phyloP scores from a whole-genome alignment of 2,888 invertebrate genomes.

The Phania funesta region DNA sequence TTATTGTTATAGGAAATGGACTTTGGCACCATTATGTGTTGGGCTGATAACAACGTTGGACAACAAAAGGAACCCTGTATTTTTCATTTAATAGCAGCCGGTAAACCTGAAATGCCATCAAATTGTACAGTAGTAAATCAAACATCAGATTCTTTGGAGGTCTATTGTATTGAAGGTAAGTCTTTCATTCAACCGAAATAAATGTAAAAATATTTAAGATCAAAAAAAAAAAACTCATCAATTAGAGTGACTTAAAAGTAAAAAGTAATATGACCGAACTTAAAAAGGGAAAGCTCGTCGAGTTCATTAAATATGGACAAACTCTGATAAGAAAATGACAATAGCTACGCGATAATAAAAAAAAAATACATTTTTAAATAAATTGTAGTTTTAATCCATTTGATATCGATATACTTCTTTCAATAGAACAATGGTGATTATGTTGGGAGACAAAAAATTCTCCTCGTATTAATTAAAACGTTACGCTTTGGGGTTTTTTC shows the following conservation, averaged over 20 bases:
- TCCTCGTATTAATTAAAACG: too few species aligned
- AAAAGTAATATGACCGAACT: neutral
- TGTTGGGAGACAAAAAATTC: too few species aligned
- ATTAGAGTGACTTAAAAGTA: neutral
- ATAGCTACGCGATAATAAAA: too few species aligned
- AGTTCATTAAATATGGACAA: too few species aligned
- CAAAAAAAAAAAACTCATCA: slow-evolving; percentile 22
- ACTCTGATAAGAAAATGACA: too few species aligned
- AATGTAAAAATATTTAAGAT: neutral
- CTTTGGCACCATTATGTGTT: slow-evolving; percentile 88
- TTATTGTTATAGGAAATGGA: slow-evolving; percentile 83
- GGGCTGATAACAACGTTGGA: slow-evolving; percentile 87
- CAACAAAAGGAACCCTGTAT: slow-evolving; percentile 87
- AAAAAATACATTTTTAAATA: too few species aligned
- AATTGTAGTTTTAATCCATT: too few species aligned
- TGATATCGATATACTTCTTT: too few species aligned
- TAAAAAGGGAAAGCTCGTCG: neutral
- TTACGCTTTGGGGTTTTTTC: too few species aligned
- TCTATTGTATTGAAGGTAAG: slow-evolving; percentile 85
- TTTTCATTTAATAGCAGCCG: slow-evolving; percentile 88
- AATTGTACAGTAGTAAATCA: slow-evolving; percentile 90
- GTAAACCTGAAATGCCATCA: slow-evolving; percentile 88
- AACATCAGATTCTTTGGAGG: slow-evolving; percentile 87
- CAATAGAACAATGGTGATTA: too few species aligned
- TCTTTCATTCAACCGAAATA: slow-evolving; percentile 32